Evolutionary conservation across 2,888 invertebrate species (phyloP), one percentile per base, ranked within the genome.

Genomic region (Sminthurides aquaticus): DNA sequence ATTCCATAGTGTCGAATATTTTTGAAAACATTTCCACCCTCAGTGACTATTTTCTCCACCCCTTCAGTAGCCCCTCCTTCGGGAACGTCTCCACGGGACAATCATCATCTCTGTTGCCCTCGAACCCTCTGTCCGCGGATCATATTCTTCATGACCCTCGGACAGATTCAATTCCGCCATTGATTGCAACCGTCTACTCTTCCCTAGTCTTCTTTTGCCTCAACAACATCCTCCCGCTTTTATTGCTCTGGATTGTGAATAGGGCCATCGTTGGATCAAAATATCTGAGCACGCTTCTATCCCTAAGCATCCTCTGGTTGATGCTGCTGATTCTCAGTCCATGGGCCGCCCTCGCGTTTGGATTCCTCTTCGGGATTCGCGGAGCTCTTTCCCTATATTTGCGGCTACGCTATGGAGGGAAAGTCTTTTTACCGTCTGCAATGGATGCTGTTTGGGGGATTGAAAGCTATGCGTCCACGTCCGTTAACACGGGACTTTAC

Each of bases 361-460:
- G 18, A 20, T 22, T 8, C 20, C 15, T 52, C 11, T 20, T 52
- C 52, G 5, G 5, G 52, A 5, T 18, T 52, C 52, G 52, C 18
- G 52, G 20, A 20, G 5, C 5, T 18, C 5, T 52, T 5, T 22
- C 22, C 3, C 22, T 65, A 3, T 67, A 59, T 26, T 28, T 67
- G 18, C 49, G 34, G 25, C 1, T 55, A 1, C 25, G 59, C 1
- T 58, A 57, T 25, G 27, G 49, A 25, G 57, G 29, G 2, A 43
- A 11, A 24, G 55, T 62, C 5, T 65, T 67, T 22, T 34, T 67
- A 24, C 55, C 61, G 18, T 49, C 64, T 48, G 64, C 67, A 20
- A 62, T 67, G 55, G 74, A 74, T 54, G 60, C 69, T 2, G 69
- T 71, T 28, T 74, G 74, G 74, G 69, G 63, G 3, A 68, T 64